Evolutionary conservation across 2,797 vertebrate genomes (phyloP).

Genomic region (Mareca strepera): DNA sequence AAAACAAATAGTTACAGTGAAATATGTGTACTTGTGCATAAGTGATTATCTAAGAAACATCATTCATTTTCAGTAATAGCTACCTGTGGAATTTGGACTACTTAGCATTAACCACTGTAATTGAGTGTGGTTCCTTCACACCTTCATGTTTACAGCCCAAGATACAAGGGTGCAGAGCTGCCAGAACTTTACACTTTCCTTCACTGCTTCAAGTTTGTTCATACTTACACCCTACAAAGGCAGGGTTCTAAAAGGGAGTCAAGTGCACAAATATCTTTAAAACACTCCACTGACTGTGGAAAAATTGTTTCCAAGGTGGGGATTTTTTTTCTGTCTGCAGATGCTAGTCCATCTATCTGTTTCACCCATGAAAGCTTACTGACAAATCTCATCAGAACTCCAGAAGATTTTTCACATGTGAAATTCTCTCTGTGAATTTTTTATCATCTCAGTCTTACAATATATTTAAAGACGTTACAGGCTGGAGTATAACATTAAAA

Average conservation of each 20-base stretch:
- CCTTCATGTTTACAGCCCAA: neutral
- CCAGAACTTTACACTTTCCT: neutral
- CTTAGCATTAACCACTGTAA: fast-evolving
- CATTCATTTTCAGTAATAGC: neutral
- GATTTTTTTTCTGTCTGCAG: neutral
- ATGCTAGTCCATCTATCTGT: neutral
- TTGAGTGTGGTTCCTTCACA: neutral
- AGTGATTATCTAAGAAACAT: neutral
- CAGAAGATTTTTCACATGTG: neutral
- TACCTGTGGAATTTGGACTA: fast-evolving
- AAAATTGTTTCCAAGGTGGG: too few species aligned
- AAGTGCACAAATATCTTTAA: neutral
- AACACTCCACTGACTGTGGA: neutral
- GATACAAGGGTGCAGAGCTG: neutral
- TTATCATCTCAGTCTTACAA: neutral
- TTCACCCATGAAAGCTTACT: neutral
- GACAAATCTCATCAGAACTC: neutral
- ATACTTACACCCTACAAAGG: fast-evolving
- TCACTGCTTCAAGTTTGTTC: neutral
- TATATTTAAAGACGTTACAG: neutral
- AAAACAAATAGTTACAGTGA: neutral
- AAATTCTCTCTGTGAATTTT: neutral
- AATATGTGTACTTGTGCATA: neutral
- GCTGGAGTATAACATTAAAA: neutral
- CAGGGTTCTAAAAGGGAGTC: neutral